These are phyloP conservation scores for Eugnorisma glareosa DNA, from an alignment of 2,888 invertebrate species.

Conservation along the genomic window DNA sequence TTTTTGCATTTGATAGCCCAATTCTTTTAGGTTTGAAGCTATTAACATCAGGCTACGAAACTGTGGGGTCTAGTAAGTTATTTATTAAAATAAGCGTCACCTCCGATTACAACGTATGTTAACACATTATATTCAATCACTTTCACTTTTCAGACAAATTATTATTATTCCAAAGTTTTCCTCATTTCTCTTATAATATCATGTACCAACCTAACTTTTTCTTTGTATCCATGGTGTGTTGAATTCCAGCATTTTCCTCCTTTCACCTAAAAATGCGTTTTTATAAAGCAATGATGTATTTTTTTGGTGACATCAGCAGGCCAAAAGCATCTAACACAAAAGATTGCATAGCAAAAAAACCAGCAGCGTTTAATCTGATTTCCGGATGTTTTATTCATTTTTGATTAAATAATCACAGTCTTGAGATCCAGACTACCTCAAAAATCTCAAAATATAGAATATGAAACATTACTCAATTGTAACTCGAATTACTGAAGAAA, in stretches of 20 bases:
- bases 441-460: background rate
- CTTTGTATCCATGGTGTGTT: background rate
- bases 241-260: constrained; percentile 12
- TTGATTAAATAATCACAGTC: background rate
- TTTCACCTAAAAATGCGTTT: background rate
- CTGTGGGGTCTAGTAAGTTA: background rate
- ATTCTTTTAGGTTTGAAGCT: background rate
- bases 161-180: constrained; percentile 2
- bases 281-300: background rate
- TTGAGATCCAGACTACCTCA: background rate
- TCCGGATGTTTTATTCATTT: background rate
- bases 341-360: background rate
- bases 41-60: background rate
- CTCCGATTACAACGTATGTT: background rate
- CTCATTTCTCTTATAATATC: constrained; percentile 16
- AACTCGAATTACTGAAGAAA: background rate
- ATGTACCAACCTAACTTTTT: background rate
- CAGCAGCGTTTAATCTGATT: background rate
- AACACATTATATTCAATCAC: background rate
- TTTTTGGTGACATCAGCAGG: background rate
- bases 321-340: too few species aligned
- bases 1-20: background rate
- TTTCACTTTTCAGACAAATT: background rate
- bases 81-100: background rate
- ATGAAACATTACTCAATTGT: background rate